phyloP scores from a whole-genome alignment of 2,888 invertebrate species.

The Nemotelus nigrinus region DNA sequence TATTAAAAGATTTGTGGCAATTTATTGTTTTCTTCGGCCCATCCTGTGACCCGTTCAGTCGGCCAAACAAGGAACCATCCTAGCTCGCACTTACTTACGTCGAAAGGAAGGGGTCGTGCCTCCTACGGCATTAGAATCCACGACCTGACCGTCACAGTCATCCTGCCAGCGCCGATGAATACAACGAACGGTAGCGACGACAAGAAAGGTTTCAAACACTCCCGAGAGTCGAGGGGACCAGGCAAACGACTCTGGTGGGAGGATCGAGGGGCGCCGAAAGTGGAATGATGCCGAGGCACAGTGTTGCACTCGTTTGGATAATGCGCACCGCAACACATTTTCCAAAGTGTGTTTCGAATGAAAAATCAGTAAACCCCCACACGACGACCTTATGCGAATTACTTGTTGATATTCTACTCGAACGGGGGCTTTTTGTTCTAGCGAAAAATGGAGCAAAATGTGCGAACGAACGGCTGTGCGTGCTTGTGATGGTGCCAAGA shows the following conservation, averaged over 20 bases:
- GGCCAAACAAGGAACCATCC: conserved; percentile 1
- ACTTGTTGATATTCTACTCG: conserved; percentile 36
- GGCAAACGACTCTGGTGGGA: background rate
- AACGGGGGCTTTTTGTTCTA: background rate
- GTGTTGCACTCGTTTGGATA: conserved; percentile 52
- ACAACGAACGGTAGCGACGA: background rate
- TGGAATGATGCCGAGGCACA: conserved; percentile 26
- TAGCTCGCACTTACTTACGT: background rate
- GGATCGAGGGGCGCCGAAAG: background rate
- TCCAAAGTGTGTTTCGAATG: conserved; percentile 11
- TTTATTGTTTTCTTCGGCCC: conserved; percentile 28
- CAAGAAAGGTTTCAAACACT: background rate
- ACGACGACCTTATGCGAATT: conserved; percentile 34
- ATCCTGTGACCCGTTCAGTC: conserved; percentile 13
- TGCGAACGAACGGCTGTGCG: background rate
- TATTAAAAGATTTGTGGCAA: conserved; percentile 1
- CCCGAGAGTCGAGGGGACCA: background rate
- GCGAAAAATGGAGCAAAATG: background rate
- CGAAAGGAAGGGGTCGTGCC: conserved; percentile 10
- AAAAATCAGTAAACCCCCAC: conserved; percentile 18
- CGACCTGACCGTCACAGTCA: conserved; percentile 31
- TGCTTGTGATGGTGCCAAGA: background rate
- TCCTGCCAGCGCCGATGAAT: background rate
- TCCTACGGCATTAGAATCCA: conserved; percentile 2
- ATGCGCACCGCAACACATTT: conserved; percentile 49